Conservation (phyloP, 2,888 invertebrate genomes). For the Eustalomyia histrio region DNA sequence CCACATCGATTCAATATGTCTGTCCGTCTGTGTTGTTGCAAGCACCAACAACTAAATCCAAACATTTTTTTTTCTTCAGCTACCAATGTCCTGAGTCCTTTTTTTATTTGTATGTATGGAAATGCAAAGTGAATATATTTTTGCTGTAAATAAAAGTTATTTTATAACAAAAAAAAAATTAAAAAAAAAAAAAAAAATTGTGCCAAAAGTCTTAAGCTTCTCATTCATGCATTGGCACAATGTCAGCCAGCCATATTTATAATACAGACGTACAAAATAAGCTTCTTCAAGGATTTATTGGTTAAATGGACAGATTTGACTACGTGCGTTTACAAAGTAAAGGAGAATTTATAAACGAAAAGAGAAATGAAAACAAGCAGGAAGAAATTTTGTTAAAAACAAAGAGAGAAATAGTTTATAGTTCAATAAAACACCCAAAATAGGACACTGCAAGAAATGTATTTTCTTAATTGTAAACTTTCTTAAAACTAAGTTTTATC, state of each 20-base stretch:
- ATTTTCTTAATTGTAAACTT: not conserved
- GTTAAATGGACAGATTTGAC: slow-evolving; percentile 79
- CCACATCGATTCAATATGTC: not conserved
- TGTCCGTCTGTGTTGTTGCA: not conserved
- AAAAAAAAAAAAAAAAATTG: slow-evolving; percentile 17
- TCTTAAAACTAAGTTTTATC: no score
- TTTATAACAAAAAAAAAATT: slow-evolving; percentile 23
- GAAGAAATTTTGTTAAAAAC: slow-evolving; percentile 46
- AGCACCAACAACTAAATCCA: not conserved
- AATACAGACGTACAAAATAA: slow-evolving; percentile 74
- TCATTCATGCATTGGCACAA: slow-evolving; percentile 52
- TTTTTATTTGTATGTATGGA: slow-evolving; percentile 15
- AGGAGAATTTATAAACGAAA: slow-evolving; percentile 31
- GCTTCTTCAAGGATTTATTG: slow-evolving; percentile 79
- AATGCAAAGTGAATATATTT: slow-evolving; percentile 52
- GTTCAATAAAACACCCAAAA: slow-evolving; percentile 45
- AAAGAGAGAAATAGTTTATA: slow-evolving; percentile 9
- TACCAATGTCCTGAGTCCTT: slow-evolving; percentile 51
- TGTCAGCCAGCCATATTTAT: slow-evolving; percentile 71
- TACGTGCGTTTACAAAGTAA: slow-evolving; percentile 69
- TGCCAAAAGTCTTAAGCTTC: slow-evolving; percentile 47
- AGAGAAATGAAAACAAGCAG: slow-evolving; percentile 38
- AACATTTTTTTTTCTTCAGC: slow-evolving; percentile 16
- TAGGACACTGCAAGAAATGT: slow-evolving; percentile 67
- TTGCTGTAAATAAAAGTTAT: slow-evolving; percentile 60